Percentiles rank a stretch among this genome's conserved stretches.
Conservation (phyloP, 2,113 vertebrate genomes). For the Zosterops pallidus region DNA sequence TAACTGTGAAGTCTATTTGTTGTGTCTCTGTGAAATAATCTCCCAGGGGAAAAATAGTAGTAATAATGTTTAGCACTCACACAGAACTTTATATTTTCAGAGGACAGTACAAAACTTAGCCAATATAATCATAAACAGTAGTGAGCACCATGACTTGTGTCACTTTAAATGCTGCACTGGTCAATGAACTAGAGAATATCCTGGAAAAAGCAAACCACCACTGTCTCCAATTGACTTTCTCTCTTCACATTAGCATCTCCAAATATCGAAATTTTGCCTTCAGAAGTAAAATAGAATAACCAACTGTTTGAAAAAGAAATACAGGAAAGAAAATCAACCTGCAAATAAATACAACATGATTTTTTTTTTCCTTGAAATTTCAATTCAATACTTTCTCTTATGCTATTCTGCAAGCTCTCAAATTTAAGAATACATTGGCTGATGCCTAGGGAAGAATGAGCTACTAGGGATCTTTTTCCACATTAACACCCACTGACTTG, state of each 20-base stretch:
- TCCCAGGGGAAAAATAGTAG: not conserved
- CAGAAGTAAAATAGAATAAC: not conserved
- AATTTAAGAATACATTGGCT: not conserved
- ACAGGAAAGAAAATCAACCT: rapidly evolving
- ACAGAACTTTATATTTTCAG: not conserved
- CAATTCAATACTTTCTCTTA: not conserved
- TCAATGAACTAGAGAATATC: not conserved
- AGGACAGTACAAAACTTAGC: not conserved
- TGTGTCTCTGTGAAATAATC: constrained; percentile 7
- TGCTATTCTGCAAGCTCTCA: not conserved
- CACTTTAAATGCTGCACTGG: not conserved
- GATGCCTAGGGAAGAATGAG: not conserved
- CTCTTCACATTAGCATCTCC: not conserved
- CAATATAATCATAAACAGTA: not conserved
- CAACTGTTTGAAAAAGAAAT: not conserved
- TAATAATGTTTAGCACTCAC: constrained; percentile 9
- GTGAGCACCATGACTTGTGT: not conserved
- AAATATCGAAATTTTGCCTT: not conserved
- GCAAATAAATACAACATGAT: not conserved
- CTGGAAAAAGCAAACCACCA: not conserved
- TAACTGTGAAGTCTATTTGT: constrained; percentile 20
- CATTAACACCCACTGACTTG: not conserved
- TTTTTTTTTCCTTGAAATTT: not conserved
- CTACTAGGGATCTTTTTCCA: not conserved
- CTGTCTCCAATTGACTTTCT: not conserved